Conservation (phyloP, 2,113 vertebrate species). For the zebrafish (Danio rerio) region GRCz12tu NC_133191.1:20889501-20890000, state of each 20-base stretch:
- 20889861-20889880: not conserved
- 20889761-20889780: not conserved
- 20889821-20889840: not conserved
- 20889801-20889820: not conserved
- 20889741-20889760: not conserved
- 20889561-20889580: no score
- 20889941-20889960: not conserved
- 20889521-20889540: not conserved
- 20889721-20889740: not conserved
- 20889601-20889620: no score
- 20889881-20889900: not conserved
- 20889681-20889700: not conserved
- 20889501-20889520: conserved; percentile 3
- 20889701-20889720: not conserved
- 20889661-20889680: no score
- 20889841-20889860: not conserved
- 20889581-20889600: no score
- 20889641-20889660: no score
- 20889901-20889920: not conserved
- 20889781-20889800: not conserved
- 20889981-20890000: not conserved
- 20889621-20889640: not conserved
- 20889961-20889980: not conserved
- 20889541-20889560: not conserved
- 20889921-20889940: not conserved